phyloP scores from a whole-genome alignment of 2,888 invertebrate genomes.

The Xestia ashworthii region DNA sequence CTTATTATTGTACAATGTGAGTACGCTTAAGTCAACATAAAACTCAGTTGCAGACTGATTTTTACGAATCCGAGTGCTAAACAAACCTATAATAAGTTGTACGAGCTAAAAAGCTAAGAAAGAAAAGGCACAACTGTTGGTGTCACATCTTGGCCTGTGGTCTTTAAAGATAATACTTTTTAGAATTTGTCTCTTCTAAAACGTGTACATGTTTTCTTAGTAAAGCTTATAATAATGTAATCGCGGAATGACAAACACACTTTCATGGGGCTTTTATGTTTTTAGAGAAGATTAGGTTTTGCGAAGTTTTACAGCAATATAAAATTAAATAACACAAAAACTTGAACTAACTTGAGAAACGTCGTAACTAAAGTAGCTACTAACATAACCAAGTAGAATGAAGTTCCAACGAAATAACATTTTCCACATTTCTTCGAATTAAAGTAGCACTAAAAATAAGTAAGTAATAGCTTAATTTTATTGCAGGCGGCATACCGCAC shows the following conservation, averaged over 20 bases:
- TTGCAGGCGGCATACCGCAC: conserved; percentile 23
- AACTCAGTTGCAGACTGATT: not conserved
- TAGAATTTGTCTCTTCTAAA: not conserved
- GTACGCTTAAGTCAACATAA: not conserved
- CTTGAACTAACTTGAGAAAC: not conserved
- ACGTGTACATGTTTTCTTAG: not conserved
- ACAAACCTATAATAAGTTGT: not conserved
- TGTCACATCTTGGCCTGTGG: not conserved
- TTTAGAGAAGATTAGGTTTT: not conserved
- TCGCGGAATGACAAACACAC: not conserved
- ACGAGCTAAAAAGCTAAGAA: not conserved
- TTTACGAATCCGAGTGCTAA: not conserved
- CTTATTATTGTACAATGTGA: no score
- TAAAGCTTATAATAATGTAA: not conserved
- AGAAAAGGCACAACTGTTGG: not conserved
- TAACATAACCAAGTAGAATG: not conserved
- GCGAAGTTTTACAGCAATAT: not conserved
- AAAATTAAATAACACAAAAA: not conserved
- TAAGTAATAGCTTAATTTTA: conserved; percentile 24
- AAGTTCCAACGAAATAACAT: not conserved
- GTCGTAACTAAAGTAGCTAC: not conserved
- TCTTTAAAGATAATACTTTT: not conserved
- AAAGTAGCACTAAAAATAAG: not conserved
- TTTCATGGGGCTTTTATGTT: not conserved
- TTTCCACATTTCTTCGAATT: not conserved